phyloP scores from a whole-genome alignment of 2,888 invertebrate species.

The Thelaira solivaga region DNA sequence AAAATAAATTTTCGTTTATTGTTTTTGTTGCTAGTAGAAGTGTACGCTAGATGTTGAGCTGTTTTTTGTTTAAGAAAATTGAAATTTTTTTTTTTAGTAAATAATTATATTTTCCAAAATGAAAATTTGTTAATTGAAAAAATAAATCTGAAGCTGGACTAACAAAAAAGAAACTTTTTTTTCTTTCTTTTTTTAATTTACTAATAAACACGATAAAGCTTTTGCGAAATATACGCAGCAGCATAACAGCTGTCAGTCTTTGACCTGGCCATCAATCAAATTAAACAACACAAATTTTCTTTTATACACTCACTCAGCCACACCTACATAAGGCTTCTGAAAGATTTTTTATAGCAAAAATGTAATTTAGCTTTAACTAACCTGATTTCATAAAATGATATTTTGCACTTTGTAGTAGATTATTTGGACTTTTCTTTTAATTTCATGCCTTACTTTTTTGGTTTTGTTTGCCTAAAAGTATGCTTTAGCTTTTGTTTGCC shows the following conservation, averaged over 20 bases:
- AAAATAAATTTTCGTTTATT: too few species aligned
- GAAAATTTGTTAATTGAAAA: too few species aligned
- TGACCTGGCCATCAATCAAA: slow-evolving; percentile 61
- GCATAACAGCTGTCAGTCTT: slow-evolving; percentile 44
- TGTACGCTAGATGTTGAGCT: too few species aligned
- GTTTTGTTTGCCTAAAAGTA: not conserved
- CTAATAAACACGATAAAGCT: slow-evolving; percentile 48
- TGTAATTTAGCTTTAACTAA: slow-evolving; percentile 30
- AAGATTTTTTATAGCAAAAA: not conserved
- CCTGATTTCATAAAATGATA: slow-evolving; percentile 53
- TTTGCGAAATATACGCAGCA: slow-evolving; percentile 21
- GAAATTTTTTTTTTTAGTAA: too few species aligned
- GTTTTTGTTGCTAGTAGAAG: too few species aligned
- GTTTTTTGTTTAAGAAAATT: too few species aligned
- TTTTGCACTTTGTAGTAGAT: slow-evolving; percentile 53
- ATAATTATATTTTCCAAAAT: not conserved
- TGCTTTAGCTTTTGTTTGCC: not conserved
- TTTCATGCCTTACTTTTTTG: too few species aligned
- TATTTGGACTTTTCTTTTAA: not conserved
- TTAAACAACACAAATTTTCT: slow-evolving; percentile 16
- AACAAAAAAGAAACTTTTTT: not conserved
- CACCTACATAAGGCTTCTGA: not conserved
- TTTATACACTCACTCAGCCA: not conserved
- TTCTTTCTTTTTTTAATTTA: slow-evolving; percentile 9
- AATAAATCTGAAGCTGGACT: not conserved